These are phyloP conservation scores for Calyptommatus sinebrachiatus DNA, from an alignment of 2,113 vertebrate species.

Conservation along the genomic window DNA sequence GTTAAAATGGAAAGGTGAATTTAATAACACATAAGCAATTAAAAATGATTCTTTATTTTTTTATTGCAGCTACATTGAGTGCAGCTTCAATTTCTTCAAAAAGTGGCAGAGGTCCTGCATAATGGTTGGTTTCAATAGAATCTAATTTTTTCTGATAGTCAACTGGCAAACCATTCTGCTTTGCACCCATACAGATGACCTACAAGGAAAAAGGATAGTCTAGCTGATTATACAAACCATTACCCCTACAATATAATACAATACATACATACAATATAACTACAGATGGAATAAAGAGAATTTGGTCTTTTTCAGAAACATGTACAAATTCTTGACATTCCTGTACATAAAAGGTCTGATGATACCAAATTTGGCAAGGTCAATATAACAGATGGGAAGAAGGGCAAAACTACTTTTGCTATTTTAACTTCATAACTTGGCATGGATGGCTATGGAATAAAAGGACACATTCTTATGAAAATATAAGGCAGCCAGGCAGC, in stretches of 20 bases:
- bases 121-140: constrained; percentile 83
- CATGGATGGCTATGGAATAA: not conserved
- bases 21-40: constrained; percentile 18
- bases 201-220: constrained; percentile 46
- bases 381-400: no score
- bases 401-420: no score
- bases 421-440: not conserved
- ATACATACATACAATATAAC: no score
- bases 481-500: not conserved
- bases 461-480: not conserved
- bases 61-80: constrained; percentile 48
- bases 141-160: constrained; percentile 83
- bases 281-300: not conserved
- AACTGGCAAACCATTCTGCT: constrained; percentile 82
- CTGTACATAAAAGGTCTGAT: no score
- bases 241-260: no score
- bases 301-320: not conserved
- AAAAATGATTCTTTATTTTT: constrained; percentile 38
- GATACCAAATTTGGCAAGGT: no score
- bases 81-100: constrained; percentile 79
- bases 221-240: constrained; percentile 8
- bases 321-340: not conserved
- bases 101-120: constrained; percentile 76
- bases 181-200: constrained; percentile 89
- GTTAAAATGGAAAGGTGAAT: constrained; percentile 29